Percentiles rank a stretch among this genome's conserved stretches.
These are phyloP conservation scores for Ophion costatus DNA, from an alignment of 2,888 invertebrate species.

Conservation along the genomic window DNA sequence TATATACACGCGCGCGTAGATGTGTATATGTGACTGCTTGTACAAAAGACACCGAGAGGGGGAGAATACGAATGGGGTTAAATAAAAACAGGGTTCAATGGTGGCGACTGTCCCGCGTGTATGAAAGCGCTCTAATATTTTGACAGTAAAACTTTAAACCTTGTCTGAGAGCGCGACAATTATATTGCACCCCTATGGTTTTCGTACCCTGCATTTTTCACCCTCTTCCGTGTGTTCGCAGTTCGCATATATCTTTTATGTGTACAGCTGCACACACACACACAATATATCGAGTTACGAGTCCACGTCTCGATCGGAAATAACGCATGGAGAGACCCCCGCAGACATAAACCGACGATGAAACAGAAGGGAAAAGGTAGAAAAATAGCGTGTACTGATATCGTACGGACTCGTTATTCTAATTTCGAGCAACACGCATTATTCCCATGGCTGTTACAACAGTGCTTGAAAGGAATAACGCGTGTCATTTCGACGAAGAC, in stretches of 20 bases:
- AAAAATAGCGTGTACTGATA: constrained; percentile 9
- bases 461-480: constrained; percentile 13
- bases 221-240: constrained; percentile 28
- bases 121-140: constrained; percentile 66
- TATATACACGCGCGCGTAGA: not conserved
- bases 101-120: constrained; percentile 40
- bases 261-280: not conserved
- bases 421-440: constrained; percentile 36
- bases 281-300: constrained; percentile 61
- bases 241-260: not conserved
- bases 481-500: not conserved
- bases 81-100: constrained; percentile 61
- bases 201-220: constrained; percentile 35
- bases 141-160: constrained; percentile 65
- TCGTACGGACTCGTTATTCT: constrained; percentile 40
- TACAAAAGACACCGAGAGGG: constrained; percentile 47
- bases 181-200: constrained; percentile 37
- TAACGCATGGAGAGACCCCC: constrained; percentile 50
- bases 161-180: constrained; percentile 32
- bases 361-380: constrained; percentile 11
- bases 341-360: constrained; percentile 27
- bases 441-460: constrained; percentile 20
- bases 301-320: constrained; percentile 61
- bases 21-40: constrained; percentile 41
- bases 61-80: constrained; percentile 50